A percentile compares a stretch with the other conserved stretches of the same genome.
Conservation (phyloP, 2,888 invertebrate genomes). For the Clunio marinus region DNA sequence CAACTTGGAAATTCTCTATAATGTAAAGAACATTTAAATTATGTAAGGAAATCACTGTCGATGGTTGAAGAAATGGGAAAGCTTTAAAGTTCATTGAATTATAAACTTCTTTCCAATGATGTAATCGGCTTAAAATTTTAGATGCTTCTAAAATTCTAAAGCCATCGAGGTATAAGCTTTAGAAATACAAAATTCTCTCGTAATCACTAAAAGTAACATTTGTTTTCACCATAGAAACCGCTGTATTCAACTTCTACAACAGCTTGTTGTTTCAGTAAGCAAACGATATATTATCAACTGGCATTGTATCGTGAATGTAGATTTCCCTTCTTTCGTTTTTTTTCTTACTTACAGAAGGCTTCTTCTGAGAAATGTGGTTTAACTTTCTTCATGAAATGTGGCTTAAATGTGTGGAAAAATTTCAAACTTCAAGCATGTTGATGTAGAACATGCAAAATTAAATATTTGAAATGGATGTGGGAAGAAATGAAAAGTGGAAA, state of each 20-base stretch:
- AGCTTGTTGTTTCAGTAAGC: conserved; percentile 22
- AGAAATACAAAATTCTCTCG: not conserved
- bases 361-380: not conserved
- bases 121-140: no score
- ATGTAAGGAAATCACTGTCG: no score
- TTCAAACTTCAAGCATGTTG: not conserved
- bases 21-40: no score
- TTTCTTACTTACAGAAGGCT: no score
- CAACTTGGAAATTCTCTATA: no score
- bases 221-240: not conserved
- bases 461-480: no score
- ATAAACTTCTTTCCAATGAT: no score
- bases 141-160: no score
- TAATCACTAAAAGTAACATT: not conserved
- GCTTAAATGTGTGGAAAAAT: not conserved
- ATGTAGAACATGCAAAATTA: not conserved
- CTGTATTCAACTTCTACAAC: conserved; percentile 11
- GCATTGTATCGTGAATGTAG: not conserved
- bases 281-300: not conserved
- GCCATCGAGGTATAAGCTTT: no score
- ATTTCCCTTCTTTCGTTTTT: not conserved
- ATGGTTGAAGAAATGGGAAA: no score
- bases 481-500: no score
- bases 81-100: no score
- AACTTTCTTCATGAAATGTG: conserved; percentile 3